Evolutionary conservation across 2,888 invertebrate species (phyloP).

Genomic region (Chaetogeoica ovagalla): DNA sequence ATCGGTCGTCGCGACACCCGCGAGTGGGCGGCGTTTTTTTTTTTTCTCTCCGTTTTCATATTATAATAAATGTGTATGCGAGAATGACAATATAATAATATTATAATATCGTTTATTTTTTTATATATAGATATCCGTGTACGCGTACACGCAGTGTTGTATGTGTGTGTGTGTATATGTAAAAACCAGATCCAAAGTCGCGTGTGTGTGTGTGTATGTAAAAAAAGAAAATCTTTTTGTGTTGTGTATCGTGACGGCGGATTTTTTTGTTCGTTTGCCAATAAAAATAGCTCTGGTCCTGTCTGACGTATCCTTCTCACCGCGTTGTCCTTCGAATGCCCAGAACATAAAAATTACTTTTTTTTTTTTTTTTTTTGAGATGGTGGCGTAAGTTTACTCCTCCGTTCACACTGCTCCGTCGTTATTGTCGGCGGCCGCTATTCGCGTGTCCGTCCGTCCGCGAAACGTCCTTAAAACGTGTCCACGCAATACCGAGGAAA

Average conservation of each 20-base stretch:
- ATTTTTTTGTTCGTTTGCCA: constrained; percentile 33
- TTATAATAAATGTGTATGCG: too few relatives aligned
- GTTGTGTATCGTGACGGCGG: background rate
- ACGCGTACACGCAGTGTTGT: background rate
- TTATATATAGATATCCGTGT: background rate
- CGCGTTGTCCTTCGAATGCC: background rate
- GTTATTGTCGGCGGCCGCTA: background rate
- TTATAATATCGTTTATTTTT: background rate
- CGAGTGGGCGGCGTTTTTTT: constrained; percentile 36
- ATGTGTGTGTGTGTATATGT: constrained; percentile 8
- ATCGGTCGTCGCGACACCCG: constrained; percentile 33
- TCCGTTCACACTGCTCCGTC: background rate
- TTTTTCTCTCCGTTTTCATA: constrained; percentile 14
- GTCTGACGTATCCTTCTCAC: too few relatives aligned
- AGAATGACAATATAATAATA: too few relatives aligned
- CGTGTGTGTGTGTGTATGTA: background rate
- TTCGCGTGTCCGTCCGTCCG: background rate
- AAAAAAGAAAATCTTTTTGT: constrained; percentile 18
- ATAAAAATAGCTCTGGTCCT: background rate
- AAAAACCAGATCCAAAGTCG: constrained; percentile 35
- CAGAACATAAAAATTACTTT: background rate
- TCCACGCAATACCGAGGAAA: constrained; percentile 6
- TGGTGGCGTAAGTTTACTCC: background rate
- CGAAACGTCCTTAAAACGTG: constrained; percentile 5
- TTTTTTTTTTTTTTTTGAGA: too few relatives aligned